Conservation (phyloP, 2,888 invertebrate species). For the Lamellibrachia columna region DNA sequence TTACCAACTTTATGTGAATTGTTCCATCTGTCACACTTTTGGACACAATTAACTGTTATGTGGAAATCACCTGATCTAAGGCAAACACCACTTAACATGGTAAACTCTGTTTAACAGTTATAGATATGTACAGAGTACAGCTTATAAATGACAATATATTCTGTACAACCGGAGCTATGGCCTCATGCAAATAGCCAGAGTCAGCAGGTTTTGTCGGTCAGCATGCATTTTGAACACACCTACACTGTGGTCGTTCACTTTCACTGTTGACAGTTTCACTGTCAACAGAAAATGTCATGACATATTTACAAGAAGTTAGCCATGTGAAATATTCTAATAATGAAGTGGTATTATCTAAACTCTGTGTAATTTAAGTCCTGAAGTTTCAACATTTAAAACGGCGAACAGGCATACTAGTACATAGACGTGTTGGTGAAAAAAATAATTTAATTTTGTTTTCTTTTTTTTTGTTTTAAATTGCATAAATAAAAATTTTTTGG, state of each 20-base stretch:
- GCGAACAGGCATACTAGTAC: no score
- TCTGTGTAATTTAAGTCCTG: no score
- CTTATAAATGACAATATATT: background rate
- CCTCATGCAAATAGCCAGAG: background rate
- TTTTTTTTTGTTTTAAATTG: background rate
- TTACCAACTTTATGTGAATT: background rate
- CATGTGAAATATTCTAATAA: no score
- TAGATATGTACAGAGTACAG: background rate
- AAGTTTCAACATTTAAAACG: no score
- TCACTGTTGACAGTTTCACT: background rate
- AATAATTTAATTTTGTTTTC: background rate
- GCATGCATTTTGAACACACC: background rate
- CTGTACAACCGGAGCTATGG: background rate
- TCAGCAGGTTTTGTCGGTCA: background rate
- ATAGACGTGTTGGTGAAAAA: background rate
- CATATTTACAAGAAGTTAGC: no score
- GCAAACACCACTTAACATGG: background rate
- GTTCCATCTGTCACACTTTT: background rate
- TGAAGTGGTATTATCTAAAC: no score
- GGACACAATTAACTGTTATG: background rate
- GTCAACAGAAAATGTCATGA: no score
- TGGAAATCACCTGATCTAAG: background rate
- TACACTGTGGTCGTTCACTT: background rate
- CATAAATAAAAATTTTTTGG: background rate
- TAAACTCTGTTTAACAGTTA: background rate